Conservation (phyloP, 2,888 invertebrate species). For the Hyles lineata region DNA sequence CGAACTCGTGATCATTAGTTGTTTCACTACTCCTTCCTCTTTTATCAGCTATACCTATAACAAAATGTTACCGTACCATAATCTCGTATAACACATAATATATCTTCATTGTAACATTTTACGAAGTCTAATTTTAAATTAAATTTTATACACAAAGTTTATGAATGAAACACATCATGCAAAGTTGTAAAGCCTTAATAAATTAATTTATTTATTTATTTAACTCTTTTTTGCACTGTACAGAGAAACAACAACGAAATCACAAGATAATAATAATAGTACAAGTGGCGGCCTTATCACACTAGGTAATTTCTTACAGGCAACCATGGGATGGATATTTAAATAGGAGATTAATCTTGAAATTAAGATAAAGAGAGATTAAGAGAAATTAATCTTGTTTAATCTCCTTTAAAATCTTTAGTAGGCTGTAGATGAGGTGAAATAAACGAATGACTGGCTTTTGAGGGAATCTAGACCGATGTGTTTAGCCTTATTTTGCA, state of each 20-base stretch:
- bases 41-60: too few species aligned
- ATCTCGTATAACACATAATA: not conserved
- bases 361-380: too few species aligned
- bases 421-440: not conserved
- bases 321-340: too few species aligned
- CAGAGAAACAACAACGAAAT: too few species aligned
- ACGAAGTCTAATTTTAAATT: constrained; percentile 2
- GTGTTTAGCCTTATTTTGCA: not conserved
- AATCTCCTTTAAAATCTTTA: constrained; percentile 3
- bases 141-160: constrained; percentile 12
- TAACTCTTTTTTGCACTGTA: too few species aligned
- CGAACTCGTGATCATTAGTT: too few species aligned
- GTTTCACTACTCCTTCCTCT: too few species aligned
- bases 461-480: not conserved
- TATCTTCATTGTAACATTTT: constrained; percentile 1
- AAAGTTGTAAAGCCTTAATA: constrained; percentile 1
- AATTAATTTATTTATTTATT: too few species aligned
- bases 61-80: not conserved
- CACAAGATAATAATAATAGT: too few species aligned
- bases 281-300: too few species aligned
- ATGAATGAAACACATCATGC: not conserved
- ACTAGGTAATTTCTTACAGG: too few species aligned
- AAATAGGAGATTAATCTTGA: too few species aligned
- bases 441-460: constrained; percentile 11
- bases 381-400: constrained; percentile 19